A percentile compares a stretch with the other conserved stretches of the same genome.
Evolutionary conservation across 2,888 invertebrate species (phyloP).

Genomic region (Tetranychus truncatus): DNA sequence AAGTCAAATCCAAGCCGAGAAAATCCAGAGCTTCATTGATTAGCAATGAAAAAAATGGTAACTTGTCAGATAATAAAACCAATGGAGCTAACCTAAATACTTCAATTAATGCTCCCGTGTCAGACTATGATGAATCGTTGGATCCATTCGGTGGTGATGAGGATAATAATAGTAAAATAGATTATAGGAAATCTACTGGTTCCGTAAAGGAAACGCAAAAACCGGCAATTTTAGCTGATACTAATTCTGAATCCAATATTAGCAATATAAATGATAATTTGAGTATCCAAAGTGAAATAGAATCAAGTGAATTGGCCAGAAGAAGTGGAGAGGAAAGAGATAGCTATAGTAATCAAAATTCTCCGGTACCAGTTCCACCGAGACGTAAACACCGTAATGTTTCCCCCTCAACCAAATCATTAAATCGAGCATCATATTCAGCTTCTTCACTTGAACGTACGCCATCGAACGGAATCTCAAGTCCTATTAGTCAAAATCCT

Average conservation of each 20-base stretch:
- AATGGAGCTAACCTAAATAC: neutral
- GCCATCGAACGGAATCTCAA: neutral
- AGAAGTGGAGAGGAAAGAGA: neutral
- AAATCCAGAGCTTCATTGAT: neutral
- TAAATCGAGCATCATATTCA: conserved; percentile 1
- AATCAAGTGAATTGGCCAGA: neutral
- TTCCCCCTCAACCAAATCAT: neutral
- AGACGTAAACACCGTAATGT: neutral
- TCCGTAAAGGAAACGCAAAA: neutral
- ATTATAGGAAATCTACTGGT: neutral
- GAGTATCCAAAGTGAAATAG: neutral
- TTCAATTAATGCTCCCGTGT: neutral
- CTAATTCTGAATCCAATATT: neutral
- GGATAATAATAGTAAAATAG: neutral
- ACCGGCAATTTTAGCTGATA: neutral
- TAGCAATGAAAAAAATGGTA: neutral
- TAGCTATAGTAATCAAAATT: neutral
- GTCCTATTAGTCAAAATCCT: neutral
- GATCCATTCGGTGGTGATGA: neutral
- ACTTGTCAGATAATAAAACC: neutral
- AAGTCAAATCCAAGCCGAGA: neutral
- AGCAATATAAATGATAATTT: neutral
- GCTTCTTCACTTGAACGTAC: neutral
- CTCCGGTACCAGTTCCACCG: neutral
- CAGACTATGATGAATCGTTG: neutral